A percentile compares a stretch with the other conserved stretches of the same genome.
Conservation (phyloP, 1,140 invertebrate species). For the Apis laboriosa region DNA sequence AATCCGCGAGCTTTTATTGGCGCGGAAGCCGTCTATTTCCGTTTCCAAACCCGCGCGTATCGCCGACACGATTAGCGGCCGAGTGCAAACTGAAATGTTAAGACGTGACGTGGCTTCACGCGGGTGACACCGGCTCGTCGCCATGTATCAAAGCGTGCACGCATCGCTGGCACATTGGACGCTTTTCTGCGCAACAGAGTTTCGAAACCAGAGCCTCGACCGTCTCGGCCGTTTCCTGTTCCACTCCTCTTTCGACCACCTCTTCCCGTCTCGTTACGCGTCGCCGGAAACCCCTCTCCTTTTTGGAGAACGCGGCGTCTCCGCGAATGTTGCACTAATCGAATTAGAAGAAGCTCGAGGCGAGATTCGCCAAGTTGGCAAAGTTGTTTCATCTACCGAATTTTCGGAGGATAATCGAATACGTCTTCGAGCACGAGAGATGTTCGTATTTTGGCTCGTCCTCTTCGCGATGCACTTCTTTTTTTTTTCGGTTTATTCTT, state of each 20-base stretch:
- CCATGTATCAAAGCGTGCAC: slow-evolving; percentile 76
- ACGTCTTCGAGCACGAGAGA: no score
- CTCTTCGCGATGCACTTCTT: no score
- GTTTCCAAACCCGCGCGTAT: slow-evolving; percentile 40
- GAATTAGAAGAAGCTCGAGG: no score
- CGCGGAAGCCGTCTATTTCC: slow-evolving; percentile 50
- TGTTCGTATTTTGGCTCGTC: no score
- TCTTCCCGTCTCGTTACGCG: background rate
- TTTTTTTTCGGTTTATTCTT: no score
- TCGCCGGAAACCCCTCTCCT: no score
- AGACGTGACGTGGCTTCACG: slow-evolving; percentile 72
- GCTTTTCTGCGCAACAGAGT: slow-evolving; percentile 16
- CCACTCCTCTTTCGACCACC: background rate
- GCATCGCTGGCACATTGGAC: slow-evolving; percentile 68
- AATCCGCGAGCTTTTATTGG: slow-evolving; percentile 21
- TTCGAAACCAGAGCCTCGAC: background rate
- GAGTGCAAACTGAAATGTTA: slow-evolving; percentile 79
- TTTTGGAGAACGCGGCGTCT: background rate
- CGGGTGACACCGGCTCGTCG: slow-evolving; percentile 70
- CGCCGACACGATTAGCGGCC: slow-evolving; percentile 76
- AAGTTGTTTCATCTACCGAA: no score
- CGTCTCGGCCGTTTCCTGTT: slow-evolving; percentile 34
- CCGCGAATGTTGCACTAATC: no score
- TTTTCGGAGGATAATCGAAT: no score
- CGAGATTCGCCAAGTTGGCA: no score